Evolutionary conservation across 2,888 invertebrate species (phyloP).

Genomic region (Heliconius sara): DNA sequence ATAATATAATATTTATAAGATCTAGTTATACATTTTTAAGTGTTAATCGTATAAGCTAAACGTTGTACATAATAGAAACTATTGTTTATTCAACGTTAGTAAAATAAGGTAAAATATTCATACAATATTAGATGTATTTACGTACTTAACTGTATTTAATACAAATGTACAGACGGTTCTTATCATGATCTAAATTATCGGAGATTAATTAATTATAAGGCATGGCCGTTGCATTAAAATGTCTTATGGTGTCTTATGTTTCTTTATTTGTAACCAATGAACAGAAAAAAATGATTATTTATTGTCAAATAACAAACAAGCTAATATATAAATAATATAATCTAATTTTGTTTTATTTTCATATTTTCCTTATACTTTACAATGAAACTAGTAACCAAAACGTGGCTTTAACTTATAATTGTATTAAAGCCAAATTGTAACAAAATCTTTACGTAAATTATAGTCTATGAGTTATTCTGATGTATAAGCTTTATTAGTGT

Average conservation of each 20-base stretch:
- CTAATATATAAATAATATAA: slow-evolving; percentile 44
- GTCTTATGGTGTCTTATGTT: background rate
- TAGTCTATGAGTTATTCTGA: too few relatives aligned
- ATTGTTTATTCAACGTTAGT: slow-evolving; percentile 39
- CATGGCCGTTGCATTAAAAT: slow-evolving; percentile 28
- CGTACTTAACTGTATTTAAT: slow-evolving; percentile 35
- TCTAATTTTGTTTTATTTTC: slow-evolving; percentile 40
- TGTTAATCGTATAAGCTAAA: slow-evolving; percentile 41
- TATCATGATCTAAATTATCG: slow-evolving; percentile 22
- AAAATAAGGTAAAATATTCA: slow-evolving; percentile 40
- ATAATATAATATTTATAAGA: slow-evolving; percentile 24
- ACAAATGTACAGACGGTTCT: slow-evolving; percentile 42
- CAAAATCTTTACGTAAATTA: too few relatives aligned
- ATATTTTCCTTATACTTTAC: background rate
- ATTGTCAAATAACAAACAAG: slow-evolving; percentile 41
- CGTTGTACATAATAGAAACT: slow-evolving; percentile 44
- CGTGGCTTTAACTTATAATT: background rate
- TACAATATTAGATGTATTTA: slow-evolving; percentile 28
- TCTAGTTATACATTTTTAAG: slow-evolving; percentile 38
- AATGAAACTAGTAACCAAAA: too few relatives aligned
- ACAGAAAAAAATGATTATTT: slow-evolving; percentile 32
- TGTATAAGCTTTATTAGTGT: too few relatives aligned
- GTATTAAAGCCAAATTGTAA: too few relatives aligned
- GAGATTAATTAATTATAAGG: slow-evolving; percentile 18
- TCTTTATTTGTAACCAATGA: slow-evolving; percentile 31